phyloP scores from a whole-genome alignment of 2,888 invertebrate species.

The Athalia circularis region DNA sequence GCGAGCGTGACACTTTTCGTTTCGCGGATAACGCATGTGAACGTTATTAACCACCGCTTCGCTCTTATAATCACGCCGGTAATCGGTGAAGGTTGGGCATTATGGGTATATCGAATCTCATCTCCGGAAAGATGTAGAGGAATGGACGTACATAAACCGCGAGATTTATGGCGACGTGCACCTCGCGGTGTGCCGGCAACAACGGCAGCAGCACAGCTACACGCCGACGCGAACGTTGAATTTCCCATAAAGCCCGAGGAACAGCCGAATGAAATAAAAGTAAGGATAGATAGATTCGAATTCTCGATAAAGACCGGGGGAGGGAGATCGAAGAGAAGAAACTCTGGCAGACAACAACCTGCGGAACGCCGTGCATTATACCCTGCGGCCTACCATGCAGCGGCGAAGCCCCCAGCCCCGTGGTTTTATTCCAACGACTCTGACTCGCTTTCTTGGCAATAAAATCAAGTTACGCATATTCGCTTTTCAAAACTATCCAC shows the following conservation, averaged over 20 bases:
- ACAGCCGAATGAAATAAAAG: conserved; percentile 29
- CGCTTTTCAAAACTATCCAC: conserved; percentile 22
- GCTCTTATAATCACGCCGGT: not conserved
- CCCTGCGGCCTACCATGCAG: no score
- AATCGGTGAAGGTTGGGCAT: not conserved
- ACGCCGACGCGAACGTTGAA: no score
- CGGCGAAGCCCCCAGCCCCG: not conserved
- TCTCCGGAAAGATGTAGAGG: conserved; percentile 17
- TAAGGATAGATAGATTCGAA: conserved; percentile 32
- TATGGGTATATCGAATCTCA: conserved; percentile 5
- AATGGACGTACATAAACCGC: conserved; percentile 18
- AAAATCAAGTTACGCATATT: conserved; percentile 35
- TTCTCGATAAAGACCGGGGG: conserved; percentile 35
- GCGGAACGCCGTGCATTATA: not conserved
- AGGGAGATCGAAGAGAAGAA: conserved; percentile 31
- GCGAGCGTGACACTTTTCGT: no score
- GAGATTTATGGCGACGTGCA: conserved; percentile 39
- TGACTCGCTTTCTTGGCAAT: conserved; percentile 16
- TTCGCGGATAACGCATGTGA: no score
- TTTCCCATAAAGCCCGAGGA: not conserved
- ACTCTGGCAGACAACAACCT: not conserved
- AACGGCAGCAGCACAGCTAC: no score
- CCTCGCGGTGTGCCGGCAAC: not conserved
- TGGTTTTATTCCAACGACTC: conserved; percentile 15
- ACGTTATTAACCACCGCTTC: no score